A percentile compares a stretch with the other conserved stretches of the same genome.
phyloP scores from a whole-genome alignment of 1,140 invertebrate genomes.

The Lasaia peninsularis region DNA sequence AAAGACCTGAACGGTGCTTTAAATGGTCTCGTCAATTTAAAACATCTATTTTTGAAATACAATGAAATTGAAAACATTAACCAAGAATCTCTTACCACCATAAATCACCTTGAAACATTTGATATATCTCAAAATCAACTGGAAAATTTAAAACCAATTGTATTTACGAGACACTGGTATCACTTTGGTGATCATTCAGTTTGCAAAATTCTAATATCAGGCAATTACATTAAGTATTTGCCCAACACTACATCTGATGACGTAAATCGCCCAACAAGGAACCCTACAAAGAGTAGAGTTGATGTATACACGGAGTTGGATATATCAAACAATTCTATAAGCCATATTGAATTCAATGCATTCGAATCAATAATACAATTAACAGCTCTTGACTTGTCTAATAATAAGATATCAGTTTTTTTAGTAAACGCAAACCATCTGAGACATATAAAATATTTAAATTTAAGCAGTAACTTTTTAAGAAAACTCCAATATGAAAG shows the following conservation, averaged over 20 bases:
- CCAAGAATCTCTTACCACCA: constrained; percentile 47
- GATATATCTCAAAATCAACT: constrained; percentile 57
- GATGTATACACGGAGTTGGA: constrained; percentile 48
- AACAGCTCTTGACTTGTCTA: constrained; percentile 47
- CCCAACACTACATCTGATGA: constrained; percentile 38
- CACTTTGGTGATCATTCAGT: constrained; percentile 45
- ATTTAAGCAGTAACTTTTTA: constrained; percentile 56
- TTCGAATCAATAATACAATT: constrained; percentile 46
- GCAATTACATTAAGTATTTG: constrained; percentile 46
- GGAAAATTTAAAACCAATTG: constrained; percentile 36
- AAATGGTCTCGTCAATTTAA: constrained; percentile 47
- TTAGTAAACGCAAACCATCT: constrained; percentile 46
- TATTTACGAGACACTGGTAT: constrained; percentile 55
- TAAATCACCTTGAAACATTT: constrained; percentile 57
- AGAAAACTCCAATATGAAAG: constrained; percentile 42
- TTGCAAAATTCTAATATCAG: constrained; percentile 54
- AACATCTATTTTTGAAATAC: constrained; percentile 47
- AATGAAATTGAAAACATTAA: constrained; percentile 55
- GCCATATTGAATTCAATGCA: constrained; percentile 49
- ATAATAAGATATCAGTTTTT: constrained; percentile 49
- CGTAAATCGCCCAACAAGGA: constrained; percentile 29
- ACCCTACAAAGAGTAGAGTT: constrained; percentile 25
- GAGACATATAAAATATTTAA: constrained; percentile 44
- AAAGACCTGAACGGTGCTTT: constrained; percentile 57
- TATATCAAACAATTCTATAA: constrained; percentile 51